Evolutionary conservation across 2,888 invertebrate species (phyloP).

Genomic region (Agrotis segetum): DNA sequence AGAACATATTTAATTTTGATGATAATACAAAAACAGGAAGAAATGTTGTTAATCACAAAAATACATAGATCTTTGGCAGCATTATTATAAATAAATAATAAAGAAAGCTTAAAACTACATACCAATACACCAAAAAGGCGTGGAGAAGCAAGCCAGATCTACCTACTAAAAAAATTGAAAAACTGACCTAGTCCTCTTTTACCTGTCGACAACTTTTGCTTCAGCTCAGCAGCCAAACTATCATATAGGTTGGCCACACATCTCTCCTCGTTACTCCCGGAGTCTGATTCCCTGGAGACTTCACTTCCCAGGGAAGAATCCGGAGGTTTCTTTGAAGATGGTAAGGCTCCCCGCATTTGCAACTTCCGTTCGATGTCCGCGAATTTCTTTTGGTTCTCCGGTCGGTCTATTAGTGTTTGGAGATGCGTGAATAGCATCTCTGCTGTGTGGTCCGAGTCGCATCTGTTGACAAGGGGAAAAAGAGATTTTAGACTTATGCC

Average conservation of each 20-base stretch:
- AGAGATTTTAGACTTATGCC: neutral
- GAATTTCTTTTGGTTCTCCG: slow-evolving; percentile 96
- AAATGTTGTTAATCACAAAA: neutral
- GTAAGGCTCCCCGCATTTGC: slow-evolving; percentile 90
- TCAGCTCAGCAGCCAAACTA: slow-evolving; percentile 97
- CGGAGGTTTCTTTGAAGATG: slow-evolving; percentile 92
- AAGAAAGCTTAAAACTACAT: slow-evolving; percentile 56
- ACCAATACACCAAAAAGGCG: slow-evolving; percentile 67
- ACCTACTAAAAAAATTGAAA: slow-evolving; percentile 74
- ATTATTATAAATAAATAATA: neutral
- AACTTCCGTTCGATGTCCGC: slow-evolving; percentile 93
- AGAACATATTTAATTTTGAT: no score
- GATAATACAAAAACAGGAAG: no score
- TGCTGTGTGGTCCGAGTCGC: slow-evolving; percentile 98
- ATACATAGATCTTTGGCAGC: neutral
- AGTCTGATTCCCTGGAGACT: slow-evolving; percentile 93
- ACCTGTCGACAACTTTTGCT: slow-evolving; percentile 92
- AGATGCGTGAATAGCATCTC: slow-evolving; percentile 96
- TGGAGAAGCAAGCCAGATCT: slow-evolving; percentile 65
- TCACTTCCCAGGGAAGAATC: slow-evolving; percentile 95
- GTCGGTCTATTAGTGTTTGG: slow-evolving; percentile 94
- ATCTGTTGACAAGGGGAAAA: slow-evolving; percentile 82
- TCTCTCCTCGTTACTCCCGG: slow-evolving; percentile 93
- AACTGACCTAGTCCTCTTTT: slow-evolving; percentile 89
- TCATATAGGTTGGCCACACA: slow-evolving; percentile 95